Percentiles rank a stretch among this genome's conserved stretches.
Evolutionary conservation across 1,140 invertebrate species (phyloP).

Genomic region (Ceratina calcarata): DNA sequence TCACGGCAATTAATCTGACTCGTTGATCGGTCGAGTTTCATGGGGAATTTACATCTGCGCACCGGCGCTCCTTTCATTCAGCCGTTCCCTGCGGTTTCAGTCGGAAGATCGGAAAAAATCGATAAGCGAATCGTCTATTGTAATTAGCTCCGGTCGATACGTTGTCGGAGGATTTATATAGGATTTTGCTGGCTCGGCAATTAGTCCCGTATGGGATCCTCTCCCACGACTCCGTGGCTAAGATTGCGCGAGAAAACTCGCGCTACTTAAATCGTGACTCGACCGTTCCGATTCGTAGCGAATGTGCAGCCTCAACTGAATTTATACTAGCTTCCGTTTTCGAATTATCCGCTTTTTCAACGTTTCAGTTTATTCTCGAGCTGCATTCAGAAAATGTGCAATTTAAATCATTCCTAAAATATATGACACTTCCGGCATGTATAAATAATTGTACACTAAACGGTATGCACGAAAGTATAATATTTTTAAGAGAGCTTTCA

Average conservation of each 20-base stretch:
- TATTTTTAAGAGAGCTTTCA: background rate
- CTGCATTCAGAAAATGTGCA: too few species aligned
- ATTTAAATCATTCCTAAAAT: too few species aligned
- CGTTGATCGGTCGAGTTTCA: constrained; percentile 56
- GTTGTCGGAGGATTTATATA: constrained; percentile 42
- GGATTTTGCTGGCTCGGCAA: constrained; percentile 44
- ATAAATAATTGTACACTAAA: too few species aligned
- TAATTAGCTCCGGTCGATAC: constrained; percentile 50
- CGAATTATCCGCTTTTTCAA: too few species aligned
- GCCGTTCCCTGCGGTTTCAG: constrained; percentile 31
- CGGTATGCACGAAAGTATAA: too few species aligned
- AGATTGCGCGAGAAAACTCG: background rate
- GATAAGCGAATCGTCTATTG: constrained; percentile 61
- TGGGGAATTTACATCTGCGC: constrained; percentile 58
- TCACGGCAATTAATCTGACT: constrained; percentile 63
- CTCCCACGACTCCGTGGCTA: background rate
- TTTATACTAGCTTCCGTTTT: too few species aligned
- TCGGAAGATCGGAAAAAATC: constrained; percentile 47
- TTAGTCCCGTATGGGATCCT: constrained; percentile 34
- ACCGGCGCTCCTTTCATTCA: constrained; percentile 40
- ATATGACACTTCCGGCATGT: too few species aligned
- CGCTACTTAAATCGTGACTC: background rate
- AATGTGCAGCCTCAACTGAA: background rate
- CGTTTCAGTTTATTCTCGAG: too few species aligned
- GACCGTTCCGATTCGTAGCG: background rate